These are phyloP conservation scores for Gymnoscopelus braueri DNA, from an alignment of 2,797 vertebrate genomes.

Conservation along the genomic window DNA sequence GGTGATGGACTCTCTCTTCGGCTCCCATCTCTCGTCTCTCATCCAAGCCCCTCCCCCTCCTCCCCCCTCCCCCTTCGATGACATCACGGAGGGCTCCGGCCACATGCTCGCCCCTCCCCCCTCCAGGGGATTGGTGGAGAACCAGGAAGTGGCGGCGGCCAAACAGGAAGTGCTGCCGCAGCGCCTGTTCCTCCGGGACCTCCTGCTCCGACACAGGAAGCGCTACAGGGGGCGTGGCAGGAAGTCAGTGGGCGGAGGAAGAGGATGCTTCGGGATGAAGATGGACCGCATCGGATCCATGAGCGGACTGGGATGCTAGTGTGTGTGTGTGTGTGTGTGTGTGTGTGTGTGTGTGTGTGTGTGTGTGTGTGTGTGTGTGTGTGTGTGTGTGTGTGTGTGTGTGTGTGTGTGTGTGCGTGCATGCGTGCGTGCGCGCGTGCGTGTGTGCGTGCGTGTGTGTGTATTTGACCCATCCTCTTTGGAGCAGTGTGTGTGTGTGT, in stretches of 20 bases:
- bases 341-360: neutral
- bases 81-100: too few species aligned
- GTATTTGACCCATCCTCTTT: too few species aligned
- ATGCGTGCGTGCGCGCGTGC: too few species aligned
- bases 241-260: conserved; percentile 67
- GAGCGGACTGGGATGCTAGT: conserved; percentile 81
- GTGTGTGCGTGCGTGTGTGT: too few species aligned
- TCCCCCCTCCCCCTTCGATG: neutral
- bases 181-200: conserved; percentile 58
- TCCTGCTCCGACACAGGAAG: conserved; percentile 64
- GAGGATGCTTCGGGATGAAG: conserved; percentile 83
- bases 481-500: too few species aligned
- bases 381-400: too few species aligned
- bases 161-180: conserved; percentile 21
- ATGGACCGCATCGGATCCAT: conserved; percentile 82
- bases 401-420: too few species aligned
- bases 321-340: neutral
- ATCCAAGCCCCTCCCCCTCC: conserved; percentile 48
- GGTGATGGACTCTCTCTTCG: conserved; percentile 71
- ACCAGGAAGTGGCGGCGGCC: conserved; percentile 21
- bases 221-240: conserved; percentile 64
- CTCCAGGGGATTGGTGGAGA: neutral
- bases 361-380: neutral
- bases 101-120: neutral
- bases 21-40: conserved; percentile 66